Evolutionary conservation across 2,888 invertebrate genomes (phyloP), one percentile per base, ranked within the genome.

Genomic region (Campoletis raptor): DNA sequence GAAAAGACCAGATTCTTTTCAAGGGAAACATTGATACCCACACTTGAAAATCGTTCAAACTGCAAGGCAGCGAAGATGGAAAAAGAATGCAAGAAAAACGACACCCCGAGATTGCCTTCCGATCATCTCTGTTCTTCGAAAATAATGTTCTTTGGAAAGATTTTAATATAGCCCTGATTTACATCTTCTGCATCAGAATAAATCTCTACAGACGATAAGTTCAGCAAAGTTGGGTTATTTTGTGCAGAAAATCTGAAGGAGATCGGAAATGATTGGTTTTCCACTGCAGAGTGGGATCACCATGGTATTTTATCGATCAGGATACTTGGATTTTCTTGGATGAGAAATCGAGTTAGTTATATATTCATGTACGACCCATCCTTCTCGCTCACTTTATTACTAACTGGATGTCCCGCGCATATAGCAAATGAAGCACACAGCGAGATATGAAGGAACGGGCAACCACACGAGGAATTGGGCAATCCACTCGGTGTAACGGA

Each of bases 401-500:
- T 7, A 61, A 70, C 52, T 64, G 54, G 2, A 69, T 36, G 42
- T 37, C 21, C 61, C 30, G 18, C 15, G 30, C 66, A 57, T 24
- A 57, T 48, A 48, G 61, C 21, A 10, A 54, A 66, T 72, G 48
- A 67, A 40, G 81, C 73, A 40, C 30, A 45, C 40, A 45, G 10
- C n/a, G n/a, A 48, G 54, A 40, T n/a, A 70, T 70, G 30, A 40
- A 48, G 69, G 69, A 80, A 80, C 10, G 80, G 72, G 72, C 74
- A 81, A 83, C 86, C 86, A 48, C 77, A 81, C 76, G 48, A 45
- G 57, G 83, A 86, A 83, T 80, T 83, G 80, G 76, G 77, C 86
- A 86, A 83, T 86, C 77, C 72, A 83, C 86, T 83, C 57, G 76
- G 72, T 77, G 76, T 86, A 83, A 86, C 86, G 83, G 86, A 83